phyloP scores from a whole-genome alignment of 1,140 invertebrate genomes.

The Metopolophium dirhodum region DNA sequence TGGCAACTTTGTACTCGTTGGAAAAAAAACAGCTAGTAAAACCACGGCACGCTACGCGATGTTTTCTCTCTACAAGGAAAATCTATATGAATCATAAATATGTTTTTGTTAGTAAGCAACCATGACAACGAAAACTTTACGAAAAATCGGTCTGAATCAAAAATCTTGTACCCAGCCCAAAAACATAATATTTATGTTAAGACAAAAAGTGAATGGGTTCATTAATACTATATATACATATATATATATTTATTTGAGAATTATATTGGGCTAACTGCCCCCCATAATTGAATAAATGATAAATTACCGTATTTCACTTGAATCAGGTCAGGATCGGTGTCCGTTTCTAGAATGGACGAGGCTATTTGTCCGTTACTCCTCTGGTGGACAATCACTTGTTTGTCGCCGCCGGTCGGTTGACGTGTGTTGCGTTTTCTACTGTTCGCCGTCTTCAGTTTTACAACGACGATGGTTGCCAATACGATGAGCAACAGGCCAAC shows the following conservation, averaged over 20 bases:
- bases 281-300: too few relatives aligned
- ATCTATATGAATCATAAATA: too few relatives aligned
- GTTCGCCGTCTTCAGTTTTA: not conserved
- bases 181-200: not conserved
- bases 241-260: too few relatives aligned
- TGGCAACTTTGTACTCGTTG: not conserved
- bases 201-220: not conserved
- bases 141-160: too few relatives aligned
- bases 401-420: conserved; percentile 63
- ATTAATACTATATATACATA: not conserved
- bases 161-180: too few relatives aligned
- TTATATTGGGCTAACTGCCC: too few relatives aligned
- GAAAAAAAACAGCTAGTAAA: not conserved
- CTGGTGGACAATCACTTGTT: conserved; percentile 63
- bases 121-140: too few relatives aligned
- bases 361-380: conserved; percentile 65
- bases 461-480: not conserved
- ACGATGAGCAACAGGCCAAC: not conserved
- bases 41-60: too few relatives aligned
- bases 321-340: conserved; percentile 58
- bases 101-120: too few relatives aligned
- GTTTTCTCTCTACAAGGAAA: too few relatives aligned
- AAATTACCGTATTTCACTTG: conserved; percentile 18
- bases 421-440: conserved; percentile 60
- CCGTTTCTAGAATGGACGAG: conserved; percentile 63